phyloP scores from a whole-genome alignment of 2,888 invertebrate species.

The Mesopsocus fuscifrons region DNA sequence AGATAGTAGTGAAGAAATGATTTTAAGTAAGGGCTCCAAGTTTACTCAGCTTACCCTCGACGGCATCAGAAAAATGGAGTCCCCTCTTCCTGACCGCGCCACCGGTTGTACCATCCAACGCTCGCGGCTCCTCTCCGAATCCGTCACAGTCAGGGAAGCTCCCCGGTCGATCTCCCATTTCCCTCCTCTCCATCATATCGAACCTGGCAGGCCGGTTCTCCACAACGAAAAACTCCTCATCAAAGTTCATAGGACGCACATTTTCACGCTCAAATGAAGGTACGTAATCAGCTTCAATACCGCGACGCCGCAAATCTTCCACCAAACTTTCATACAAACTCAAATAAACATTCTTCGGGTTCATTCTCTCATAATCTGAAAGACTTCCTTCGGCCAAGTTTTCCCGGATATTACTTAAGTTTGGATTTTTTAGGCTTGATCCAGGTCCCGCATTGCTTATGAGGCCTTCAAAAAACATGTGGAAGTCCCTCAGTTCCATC shows the following conservation, averaged over 20 bases:
- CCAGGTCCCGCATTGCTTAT: neutral
- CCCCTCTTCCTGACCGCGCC: neutral
- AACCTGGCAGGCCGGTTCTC: neutral
- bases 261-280: neutral
- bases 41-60: neutral
- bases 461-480: neutral
- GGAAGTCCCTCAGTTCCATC: neutral
- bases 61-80: neutral
- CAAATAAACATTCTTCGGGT: conserved; percentile 8
- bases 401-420: conserved; percentile 4
- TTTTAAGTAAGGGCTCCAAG: no score
- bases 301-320: conserved; percentile 1
- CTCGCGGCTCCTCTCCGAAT: neutral
- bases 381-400: neutral
- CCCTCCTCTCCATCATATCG: neutral
- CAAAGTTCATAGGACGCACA: neutral
- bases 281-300: neutral
- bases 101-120: neutral
- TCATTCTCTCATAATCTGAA: conserved; percentile 1
- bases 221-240: neutral
- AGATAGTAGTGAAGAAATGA: no score
- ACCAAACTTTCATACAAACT: conserved; percentile 6
- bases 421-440: neutral
- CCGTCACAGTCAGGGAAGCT: neutral
- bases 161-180: no score